A percentile compares a stretch with the other conserved stretches of the same genome.
Evolutionary conservation across 2,888 invertebrate genomes (phyloP).

Genomic region (Brenthis ino): DNA sequence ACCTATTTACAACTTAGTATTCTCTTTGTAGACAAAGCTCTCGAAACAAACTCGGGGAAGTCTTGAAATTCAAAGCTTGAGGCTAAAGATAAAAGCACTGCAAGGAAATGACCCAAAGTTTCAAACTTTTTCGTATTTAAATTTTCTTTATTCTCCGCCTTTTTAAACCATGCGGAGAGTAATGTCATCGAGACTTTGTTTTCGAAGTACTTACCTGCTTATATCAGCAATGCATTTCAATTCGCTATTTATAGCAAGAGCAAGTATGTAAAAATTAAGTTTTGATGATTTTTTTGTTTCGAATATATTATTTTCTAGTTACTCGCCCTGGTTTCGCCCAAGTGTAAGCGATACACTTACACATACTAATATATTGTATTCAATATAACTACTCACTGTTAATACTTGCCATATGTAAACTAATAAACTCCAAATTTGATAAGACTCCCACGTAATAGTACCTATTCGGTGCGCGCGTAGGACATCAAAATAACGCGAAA

Average conservation of each 20-base stretch:
- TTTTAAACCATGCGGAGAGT: slow-evolving; percentile 28
- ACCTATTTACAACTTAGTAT: slow-evolving; percentile 40
- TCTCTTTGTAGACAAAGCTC: slow-evolving; percentile 41
- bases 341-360: too few species aligned
- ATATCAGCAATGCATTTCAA: not conserved
- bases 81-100: slow-evolving; percentile 40
- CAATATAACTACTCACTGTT: too few species aligned
- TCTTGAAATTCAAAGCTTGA: slow-evolving; percentile 40
- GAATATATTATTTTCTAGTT: too few species aligned
- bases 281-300: too few species aligned
- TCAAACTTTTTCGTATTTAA: slow-evolving; percentile 40
- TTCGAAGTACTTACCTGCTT: not conserved
- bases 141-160: slow-evolving; percentile 33
- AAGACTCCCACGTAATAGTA: too few species aligned
- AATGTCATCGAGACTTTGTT: slow-evolving; percentile 26
- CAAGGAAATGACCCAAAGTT: slow-evolving; percentile 39
- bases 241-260: not conserved
- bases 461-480: too few species aligned
- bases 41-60: slow-evolving; percentile 37
- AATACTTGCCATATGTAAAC: too few species aligned
- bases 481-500: too few species aligned
- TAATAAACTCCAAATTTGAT: too few species aligned
- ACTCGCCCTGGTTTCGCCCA: too few species aligned
- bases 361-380: too few species aligned
- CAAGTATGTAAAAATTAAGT: too few species aligned